Conservation (phyloP, 2,888 invertebrate species). For the Agriopis marginaria region DNA sequence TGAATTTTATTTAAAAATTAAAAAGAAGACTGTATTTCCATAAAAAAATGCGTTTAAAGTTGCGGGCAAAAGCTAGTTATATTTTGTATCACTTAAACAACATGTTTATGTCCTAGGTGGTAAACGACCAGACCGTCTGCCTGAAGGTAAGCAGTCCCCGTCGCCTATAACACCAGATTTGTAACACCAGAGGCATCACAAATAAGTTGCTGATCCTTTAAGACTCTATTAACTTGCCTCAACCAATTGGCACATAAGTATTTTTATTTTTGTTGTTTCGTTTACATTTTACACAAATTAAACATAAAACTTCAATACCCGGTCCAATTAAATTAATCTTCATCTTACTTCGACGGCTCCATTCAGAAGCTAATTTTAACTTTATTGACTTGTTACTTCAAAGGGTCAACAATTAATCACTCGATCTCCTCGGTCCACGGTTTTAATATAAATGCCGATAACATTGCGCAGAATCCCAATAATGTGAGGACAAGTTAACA, state of each 20-base stretch:
- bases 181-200: too few species aligned
- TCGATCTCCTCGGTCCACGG: conserved; percentile 11
- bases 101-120: too few species aligned
- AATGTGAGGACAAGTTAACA: background rate
- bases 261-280: background rate
- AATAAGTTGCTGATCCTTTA: too few species aligned
- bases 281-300: background rate
- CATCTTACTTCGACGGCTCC: background rate
- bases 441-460: conserved; percentile 23
- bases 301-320: background rate
- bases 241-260: background rate
- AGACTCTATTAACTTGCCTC: background rate
- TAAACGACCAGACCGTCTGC: too few species aligned
- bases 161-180: too few species aligned
- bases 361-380: conserved; percentile 24
- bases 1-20: too few species aligned
- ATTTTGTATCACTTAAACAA: too few species aligned
- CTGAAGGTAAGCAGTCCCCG: too few species aligned
- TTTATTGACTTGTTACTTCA: conserved; percentile 23
- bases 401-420: conserved; percentile 25
- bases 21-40: too few species aligned
- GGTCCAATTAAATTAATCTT: conserved; percentile 14
- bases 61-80: too few species aligned
- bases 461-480: background rate
- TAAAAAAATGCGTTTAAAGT: too few species aligned